These are phyloP conservation scores for Acrobasis suavella DNA, from an alignment of 2,888 invertebrate species.

Conservation along the genomic window DNA sequence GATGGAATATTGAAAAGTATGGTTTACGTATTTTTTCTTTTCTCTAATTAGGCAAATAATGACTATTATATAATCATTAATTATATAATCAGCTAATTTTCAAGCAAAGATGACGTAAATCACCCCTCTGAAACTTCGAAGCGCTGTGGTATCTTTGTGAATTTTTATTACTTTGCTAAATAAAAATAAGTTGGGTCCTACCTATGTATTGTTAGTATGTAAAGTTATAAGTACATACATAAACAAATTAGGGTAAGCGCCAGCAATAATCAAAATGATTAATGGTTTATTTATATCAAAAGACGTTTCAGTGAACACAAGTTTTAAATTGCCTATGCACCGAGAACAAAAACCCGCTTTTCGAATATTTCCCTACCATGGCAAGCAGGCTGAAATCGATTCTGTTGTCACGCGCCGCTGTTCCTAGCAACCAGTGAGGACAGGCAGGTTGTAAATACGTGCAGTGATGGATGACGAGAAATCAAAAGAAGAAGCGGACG, in stretches of 20 bases:
- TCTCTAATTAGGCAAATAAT: too few relatives aligned
- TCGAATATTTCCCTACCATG: constrained; percentile 24
- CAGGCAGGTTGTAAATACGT: constrained; percentile 26
- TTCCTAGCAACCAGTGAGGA: constrained; percentile 47
- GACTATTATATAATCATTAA: too few relatives aligned
- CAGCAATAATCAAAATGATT: constrained; percentile 10
- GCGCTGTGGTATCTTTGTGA: too few relatives aligned
- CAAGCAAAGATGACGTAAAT: too few relatives aligned
- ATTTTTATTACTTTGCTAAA: too few relatives aligned
- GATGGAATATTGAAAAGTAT: too few relatives aligned
- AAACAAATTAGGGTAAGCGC: background rate
- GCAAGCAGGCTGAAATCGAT: constrained; percentile 44
- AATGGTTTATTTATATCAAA: background rate
- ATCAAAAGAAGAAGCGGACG: constrained; percentile 79
- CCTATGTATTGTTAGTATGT: background rate
- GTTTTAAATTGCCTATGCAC: background rate
- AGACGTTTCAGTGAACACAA: background rate
- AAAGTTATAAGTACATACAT: background rate
- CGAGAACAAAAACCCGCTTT: constrained; percentile 1
- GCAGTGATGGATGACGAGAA: constrained; percentile 67
- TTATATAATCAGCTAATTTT: too few relatives aligned
- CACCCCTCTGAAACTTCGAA: too few relatives aligned
- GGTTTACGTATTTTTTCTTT: too few relatives aligned
- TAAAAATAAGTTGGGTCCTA: too few relatives aligned
- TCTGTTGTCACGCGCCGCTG: constrained; percentile 47